Conservation (phyloP, 2,888 invertebrate genomes). For the Tiliacea citrago region DNA sequence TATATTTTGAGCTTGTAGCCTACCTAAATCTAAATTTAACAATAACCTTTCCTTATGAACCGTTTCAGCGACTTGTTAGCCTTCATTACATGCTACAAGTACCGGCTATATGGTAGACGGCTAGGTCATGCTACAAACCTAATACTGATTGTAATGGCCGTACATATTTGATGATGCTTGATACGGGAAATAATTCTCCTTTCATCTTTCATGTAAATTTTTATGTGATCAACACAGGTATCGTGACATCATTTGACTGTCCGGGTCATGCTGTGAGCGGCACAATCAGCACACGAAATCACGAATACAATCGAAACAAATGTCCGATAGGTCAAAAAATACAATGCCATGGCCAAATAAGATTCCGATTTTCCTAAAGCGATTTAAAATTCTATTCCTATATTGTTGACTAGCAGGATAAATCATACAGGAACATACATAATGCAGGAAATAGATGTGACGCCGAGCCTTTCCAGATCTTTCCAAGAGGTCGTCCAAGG, state of each 20-base stretch:
- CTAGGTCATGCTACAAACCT: neutral
- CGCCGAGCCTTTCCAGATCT: conserved; percentile 71
- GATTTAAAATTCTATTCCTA: conserved; percentile 33
- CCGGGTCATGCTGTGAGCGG: conserved; percentile 17
- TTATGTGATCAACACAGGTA: conserved; percentile 13
- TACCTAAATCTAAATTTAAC: conserved; percentile 20
- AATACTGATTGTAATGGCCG: neutral
- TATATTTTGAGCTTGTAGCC: conserved; percentile 23
- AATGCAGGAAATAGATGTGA: conserved; percentile 70
- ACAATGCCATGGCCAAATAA: conserved; percentile 10
- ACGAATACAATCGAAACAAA: conserved; percentile 24
- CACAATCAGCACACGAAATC: conserved; percentile 14
- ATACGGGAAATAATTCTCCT: neutral
- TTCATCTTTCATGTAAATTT: conserved; percentile 9
- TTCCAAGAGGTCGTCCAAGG: conserved; percentile 72
- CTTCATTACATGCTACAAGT: conserved; percentile 14
- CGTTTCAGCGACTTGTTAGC: neutral
- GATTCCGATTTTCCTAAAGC: conserved; percentile 22
- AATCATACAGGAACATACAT: conserved; percentile 63
- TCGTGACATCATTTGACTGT: conserved; percentile 18
- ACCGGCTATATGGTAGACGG: neutral
- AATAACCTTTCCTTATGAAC: conserved; percentile 4
- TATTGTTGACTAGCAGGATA: conserved; percentile 54
- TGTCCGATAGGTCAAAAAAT: conserved; percentile 23
- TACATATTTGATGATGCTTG: neutral